Conservation (phyloP, 2,113 vertebrate genomes). For the Microtus oregoni region DNA sequence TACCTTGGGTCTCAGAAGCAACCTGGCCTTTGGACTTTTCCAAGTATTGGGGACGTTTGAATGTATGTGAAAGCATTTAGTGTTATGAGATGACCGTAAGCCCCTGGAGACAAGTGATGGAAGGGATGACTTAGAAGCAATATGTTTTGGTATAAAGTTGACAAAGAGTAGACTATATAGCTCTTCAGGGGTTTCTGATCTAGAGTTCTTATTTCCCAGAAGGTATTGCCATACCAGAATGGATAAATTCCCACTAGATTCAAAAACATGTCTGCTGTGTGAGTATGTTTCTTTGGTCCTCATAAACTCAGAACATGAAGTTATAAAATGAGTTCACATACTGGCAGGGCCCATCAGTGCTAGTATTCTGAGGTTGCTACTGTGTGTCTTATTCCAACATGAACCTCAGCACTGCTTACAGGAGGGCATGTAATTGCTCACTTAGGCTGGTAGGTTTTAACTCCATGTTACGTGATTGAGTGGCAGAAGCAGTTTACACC, state of each 20-base stretch:
- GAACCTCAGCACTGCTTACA: not conserved
- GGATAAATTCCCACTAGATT: not conserved
- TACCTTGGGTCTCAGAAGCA: not conserved
- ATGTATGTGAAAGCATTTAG: not conserved
- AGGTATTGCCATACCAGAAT: not conserved
- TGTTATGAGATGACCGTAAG: not conserved
- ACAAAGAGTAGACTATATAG: not conserved
- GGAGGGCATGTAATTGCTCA: not conserved
- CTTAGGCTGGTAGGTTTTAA: not conserved
- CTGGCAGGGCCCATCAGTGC: not conserved
- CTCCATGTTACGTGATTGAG: not conserved
- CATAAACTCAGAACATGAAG: not conserved
- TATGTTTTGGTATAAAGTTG: not conserved
- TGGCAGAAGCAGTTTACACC: not conserved
- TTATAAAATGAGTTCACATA: not conserved
- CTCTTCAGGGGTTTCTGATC: not conserved
- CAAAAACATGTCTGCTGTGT: not conserved
- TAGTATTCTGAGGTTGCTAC: not conserved
- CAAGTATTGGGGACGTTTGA: not conserved
- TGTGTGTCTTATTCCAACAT: not conserved
- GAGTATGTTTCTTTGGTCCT: not conserved
- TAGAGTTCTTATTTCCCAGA: not conserved
- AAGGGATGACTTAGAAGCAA: not conserved
- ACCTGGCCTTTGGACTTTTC: not conserved
- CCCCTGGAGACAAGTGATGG: not conserved